Conservation (phyloP, 2,797 vertebrate genomes). For the Xiphorhynchus erythropygius region DNA sequence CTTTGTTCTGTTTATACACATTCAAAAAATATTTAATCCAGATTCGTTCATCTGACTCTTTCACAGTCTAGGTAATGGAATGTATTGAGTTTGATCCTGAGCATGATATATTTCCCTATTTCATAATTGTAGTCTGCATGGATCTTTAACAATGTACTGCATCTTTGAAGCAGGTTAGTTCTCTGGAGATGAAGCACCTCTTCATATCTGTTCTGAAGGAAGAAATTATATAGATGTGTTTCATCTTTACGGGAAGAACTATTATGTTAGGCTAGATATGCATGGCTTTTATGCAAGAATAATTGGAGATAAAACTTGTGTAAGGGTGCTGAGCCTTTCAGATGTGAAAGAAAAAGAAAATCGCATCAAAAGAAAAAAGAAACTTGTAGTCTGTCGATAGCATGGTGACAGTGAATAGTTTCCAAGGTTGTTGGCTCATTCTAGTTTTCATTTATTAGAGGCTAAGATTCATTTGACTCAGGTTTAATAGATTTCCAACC, state of each 20-base stretch:
- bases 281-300: neutral
- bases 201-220: neutral
- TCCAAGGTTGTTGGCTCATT: neutral
- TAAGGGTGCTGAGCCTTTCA: neutral
- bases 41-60: neutral
- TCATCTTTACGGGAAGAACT: neutral
- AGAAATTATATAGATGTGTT: neutral
- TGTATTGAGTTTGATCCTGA: neutral
- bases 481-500: neutral
- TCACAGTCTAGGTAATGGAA: neutral
- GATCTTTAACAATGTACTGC: neutral
- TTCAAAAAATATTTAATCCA: neutral
- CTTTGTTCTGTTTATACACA: neutral
- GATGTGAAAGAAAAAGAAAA: neutral
- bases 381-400: neutral
- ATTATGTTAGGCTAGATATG: neutral
- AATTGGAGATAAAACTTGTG: neutral
- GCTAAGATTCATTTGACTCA: neutral
- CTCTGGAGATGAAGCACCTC: slow-evolving; percentile 4
- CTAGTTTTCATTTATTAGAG: neutral
- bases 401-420: neutral
- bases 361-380: neutral
- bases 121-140: neutral
- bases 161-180: neutral
- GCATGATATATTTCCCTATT: neutral